Evolutionary conservation across 2,797 vertebrate genomes (phyloP), one percentile per base, ranked within the genome.

Genomic region (Pseudomugil tenellus): DNA sequence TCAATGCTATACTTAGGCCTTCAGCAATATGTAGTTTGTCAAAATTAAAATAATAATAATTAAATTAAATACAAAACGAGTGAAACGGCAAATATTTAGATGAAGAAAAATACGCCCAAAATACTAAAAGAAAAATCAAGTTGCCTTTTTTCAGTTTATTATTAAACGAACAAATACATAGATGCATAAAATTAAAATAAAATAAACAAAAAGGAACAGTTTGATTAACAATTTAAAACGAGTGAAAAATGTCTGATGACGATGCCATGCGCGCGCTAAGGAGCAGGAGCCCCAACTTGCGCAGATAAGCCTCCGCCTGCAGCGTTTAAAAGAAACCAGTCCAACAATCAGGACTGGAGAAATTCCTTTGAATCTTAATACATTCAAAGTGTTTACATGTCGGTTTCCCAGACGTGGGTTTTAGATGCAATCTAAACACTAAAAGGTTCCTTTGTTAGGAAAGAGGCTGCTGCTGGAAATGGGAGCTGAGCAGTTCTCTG

Each of bases 141-240:
- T 8, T 16, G 6, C 37, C 46, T 11, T 3, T 58, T 58, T 63
- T 32, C 17, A 21, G 69, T 79, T 81, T 87, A 62, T 87, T 87
- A 85, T 86, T 77, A 74, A 89, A 88, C 87, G 61, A 84, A 86
- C 87, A 19, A 19, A 19, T 6, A 43, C 2, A 43, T 7, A 70
- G n/a, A 35, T 29, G 28, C 25, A 57, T 64, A 9, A n/a, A 46
- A 19, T 21, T 13, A 62, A 61, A 55, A 68, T 46, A 67, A 76
- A 76, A 54, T 67, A 52, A 34, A 70, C 66, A 86, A 90, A 7
- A 92, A 80, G 69, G 74, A 65, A 73, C 76, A 74, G 88, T 81
- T 90, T 93, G 88, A 84, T 92, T 91, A 92, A 85, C 76, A 81
- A 74, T 91, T 89, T 73, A 92, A 89, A 72, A 76, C 67, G 57